Conservation (phyloP, 92 coral and sea anemone genomes). For the Zoanthus solanderi region DNA sequence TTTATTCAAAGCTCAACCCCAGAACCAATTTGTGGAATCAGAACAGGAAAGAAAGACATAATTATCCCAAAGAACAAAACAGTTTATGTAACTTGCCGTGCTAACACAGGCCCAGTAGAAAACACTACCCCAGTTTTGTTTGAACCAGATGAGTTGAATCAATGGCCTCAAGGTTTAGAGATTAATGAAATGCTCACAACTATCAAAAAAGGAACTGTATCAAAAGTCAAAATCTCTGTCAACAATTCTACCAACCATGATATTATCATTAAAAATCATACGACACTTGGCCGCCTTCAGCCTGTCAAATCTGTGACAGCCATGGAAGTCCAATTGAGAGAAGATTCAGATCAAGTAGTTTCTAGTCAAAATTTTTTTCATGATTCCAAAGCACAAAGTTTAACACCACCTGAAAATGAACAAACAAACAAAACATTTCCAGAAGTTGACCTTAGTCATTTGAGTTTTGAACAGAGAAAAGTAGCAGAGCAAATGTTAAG, state of each 20-base stretch:
- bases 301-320: slow-evolving; percentile 45
- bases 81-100: slow-evolving; percentile 45
- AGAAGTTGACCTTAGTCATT: slow-evolving; percentile 30
- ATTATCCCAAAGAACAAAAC: slow-evolving; percentile 54
- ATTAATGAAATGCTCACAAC: slow-evolving; percentile 49
- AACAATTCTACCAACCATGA: slow-evolving; percentile 51
- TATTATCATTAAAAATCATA: slow-evolving; percentile 35
- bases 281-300: slow-evolving; percentile 46
- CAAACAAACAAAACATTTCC: slow-evolving; percentile 18
- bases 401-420: slow-evolving; percentile 12
- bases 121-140: slow-evolving; percentile 37
- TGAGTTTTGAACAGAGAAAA: slow-evolving; percentile 22
- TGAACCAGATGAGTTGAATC: slow-evolving; percentile 43
- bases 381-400: background rate
- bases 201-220: slow-evolving; percentile 51
- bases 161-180: slow-evolving; percentile 63
- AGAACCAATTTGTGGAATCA: too few relatives aligned
- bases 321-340: slow-evolving; percentile 37
- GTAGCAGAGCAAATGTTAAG: slow-evolving; percentile 36
- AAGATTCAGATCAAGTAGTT: slow-evolving; percentile 25
- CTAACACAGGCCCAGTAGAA: slow-evolving; percentile 48
- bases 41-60: too few relatives aligned
- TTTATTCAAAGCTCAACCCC: too few relatives aligned
- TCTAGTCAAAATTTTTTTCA: slow-evolving; percentile 14
- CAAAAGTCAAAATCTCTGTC: slow-evolving; percentile 37